phyloP scores from a whole-genome alignment of 2,888 invertebrate genomes.

The Macaria liturata region DNA sequence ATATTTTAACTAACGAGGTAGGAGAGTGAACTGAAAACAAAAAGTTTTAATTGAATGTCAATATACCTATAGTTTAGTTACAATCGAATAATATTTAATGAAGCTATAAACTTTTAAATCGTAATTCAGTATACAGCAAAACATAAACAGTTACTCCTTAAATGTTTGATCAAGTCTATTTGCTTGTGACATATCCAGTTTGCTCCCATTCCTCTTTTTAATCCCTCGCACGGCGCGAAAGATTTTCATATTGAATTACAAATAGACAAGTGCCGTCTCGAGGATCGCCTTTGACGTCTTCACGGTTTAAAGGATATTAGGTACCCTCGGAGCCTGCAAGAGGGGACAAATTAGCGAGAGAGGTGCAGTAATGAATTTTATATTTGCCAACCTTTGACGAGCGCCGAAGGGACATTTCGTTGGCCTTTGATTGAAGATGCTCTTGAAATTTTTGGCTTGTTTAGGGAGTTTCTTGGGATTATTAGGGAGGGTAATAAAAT shows the following conservation, averaged over 20 bases:
- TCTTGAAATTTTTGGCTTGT: constrained; percentile 35
- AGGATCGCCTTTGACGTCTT: constrained; percentile 75
- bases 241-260: constrained; percentile 83
- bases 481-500: constrained; percentile 13
- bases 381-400: constrained; percentile 52
- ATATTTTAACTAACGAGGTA: too few species aligned
- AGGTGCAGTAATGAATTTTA: constrained; percentile 63
- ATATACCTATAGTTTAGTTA: too few species aligned
- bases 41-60: too few species aligned
- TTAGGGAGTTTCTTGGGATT: constrained; percentile 23
- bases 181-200: constrained; percentile 30
- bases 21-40: too few species aligned
- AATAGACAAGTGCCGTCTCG: constrained; percentile 79
- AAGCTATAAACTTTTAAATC: too few species aligned
- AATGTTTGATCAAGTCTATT: too few species aligned
- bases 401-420: constrained; percentile 38
- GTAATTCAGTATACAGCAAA: too few species aligned
- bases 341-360: constrained; percentile 59
- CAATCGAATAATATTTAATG: too few species aligned
- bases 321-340: constrained; percentile 50
- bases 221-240: constrained; percentile 60
- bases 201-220: constrained; percentile 39
- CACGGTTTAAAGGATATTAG: constrained; percentile 73
- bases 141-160: too few species aligned
- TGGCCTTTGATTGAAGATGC: constrained; percentile 42